Conservation (phyloP, 2,888 invertebrate species). For the Alcis repandata region DNA sequence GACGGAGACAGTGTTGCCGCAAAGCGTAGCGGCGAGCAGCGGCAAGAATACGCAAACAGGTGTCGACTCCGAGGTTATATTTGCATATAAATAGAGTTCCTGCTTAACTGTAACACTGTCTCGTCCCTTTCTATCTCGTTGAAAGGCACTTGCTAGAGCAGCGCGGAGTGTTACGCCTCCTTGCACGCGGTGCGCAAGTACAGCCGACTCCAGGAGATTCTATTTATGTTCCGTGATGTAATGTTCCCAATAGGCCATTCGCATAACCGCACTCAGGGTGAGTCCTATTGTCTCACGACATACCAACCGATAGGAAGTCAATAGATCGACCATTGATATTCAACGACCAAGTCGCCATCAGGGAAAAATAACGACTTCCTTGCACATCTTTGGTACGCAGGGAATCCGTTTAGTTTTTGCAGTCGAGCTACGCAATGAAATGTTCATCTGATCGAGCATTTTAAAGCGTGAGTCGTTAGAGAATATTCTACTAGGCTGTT, state of each 20-base stretch:
- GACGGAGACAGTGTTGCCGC: conserved; percentile 78
- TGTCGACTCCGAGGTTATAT: conserved; percentile 86
- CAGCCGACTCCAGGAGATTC: conserved; percentile 80
- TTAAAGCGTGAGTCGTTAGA: conserved; percentile 56
- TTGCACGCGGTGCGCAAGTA: conserved; percentile 75
- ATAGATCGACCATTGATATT: conserved; percentile 50
- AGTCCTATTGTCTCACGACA: conserved; percentile 58
- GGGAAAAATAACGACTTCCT: conserved; percentile 47
- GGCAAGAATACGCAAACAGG: conserved; percentile 86
- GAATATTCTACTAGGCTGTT: conserved; percentile 56
- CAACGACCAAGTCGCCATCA: conserved; percentile 46
- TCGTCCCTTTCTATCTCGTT: conserved; percentile 80
- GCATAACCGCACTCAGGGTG: conserved; percentile 61
- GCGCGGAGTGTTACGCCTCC: conserved; percentile 75
- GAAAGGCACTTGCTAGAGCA: conserved; percentile 70
- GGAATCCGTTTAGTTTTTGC: conserved; percentile 51
- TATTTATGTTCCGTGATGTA: conserved; percentile 83
- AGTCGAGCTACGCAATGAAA: conserved; percentile 35
- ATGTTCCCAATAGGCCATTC: conserved; percentile 69
- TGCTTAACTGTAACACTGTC: conserved; percentile 85
- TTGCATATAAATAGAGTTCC: conserved; percentile 87
- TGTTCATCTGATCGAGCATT: conserved; percentile 51
- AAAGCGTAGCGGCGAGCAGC: conserved; percentile 76
- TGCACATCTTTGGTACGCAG: conserved; percentile 38
- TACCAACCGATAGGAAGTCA: conserved; percentile 54